phyloP scores from a whole-genome alignment of 2,888 invertebrate species.

The Drosophila anomalata region DNA sequence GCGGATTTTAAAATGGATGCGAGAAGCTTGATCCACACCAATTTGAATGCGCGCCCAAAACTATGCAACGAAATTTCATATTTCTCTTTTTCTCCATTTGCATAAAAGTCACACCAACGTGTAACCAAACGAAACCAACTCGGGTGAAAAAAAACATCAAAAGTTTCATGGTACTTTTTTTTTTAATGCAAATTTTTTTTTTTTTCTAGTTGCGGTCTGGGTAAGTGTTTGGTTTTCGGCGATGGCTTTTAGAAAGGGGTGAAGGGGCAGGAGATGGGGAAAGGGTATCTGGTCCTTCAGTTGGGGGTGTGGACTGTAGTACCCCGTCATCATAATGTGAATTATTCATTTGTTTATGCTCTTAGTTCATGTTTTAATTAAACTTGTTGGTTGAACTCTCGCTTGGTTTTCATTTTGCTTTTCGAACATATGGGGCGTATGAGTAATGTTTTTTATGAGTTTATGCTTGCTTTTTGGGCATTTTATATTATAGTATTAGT shows the following conservation, averaged over 20 bases:
- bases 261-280: neutral
- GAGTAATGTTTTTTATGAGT: conserved; percentile 8
- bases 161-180: conserved; percentile 9
- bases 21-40: conserved; percentile 40
- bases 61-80: conserved; percentile 56
- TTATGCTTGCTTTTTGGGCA: neutral
- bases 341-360: conserved; percentile 77
- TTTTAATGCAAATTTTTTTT: conserved; percentile 36
- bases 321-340: conserved; percentile 63
- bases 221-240: conserved; percentile 37
- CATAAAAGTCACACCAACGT: conserved; percentile 53
- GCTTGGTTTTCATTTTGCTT: neutral
- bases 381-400: conserved; percentile 31
- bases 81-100: conserved; percentile 50
- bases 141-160: conserved; percentile 9
- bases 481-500: no score
- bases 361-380: conserved; percentile 77
- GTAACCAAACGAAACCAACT: neutral
- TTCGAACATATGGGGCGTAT: conserved; percentile 24
- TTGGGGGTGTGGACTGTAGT: neutral
- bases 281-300: neutral
- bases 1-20: conserved; percentile 10
- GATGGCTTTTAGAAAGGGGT: conserved; percentile 12
- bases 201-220: conserved; percentile 37
- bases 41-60: conserved; percentile 70